phyloP scores from a whole-genome alignment of 2,888 invertebrate species.

The Coelinius sp. region DNA sequence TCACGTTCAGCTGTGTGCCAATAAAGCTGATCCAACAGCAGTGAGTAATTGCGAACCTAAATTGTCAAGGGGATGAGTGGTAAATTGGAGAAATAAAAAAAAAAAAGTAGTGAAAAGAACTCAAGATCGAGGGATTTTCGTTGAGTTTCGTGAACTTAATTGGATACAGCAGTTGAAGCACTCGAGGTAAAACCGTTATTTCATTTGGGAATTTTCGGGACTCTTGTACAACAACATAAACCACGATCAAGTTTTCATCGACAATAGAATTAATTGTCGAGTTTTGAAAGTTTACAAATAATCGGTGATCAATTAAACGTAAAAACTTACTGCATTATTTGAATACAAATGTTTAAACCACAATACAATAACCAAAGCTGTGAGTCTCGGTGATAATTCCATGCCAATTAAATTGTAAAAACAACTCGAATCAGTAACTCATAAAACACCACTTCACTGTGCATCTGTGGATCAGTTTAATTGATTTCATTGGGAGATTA shows the following conservation, averaged over 20 bases:
- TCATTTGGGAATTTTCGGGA: not conserved
- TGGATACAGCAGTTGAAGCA: not conserved
- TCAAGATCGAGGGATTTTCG: not conserved
- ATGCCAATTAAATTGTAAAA: conserved; percentile 4
- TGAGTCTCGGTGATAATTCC: not conserved
- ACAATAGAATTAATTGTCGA: not conserved
- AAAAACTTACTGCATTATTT: conserved; percentile 15
- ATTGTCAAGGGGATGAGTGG: not conserved
- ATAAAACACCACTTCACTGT: not conserved
- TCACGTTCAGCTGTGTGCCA: conserved; percentile 10
- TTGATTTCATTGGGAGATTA: not conserved
- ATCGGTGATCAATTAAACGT: not conserved
- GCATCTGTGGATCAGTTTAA: not conserved
- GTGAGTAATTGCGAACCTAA: not conserved
- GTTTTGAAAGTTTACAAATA: not conserved
- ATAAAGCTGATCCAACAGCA: conserved; percentile 4
- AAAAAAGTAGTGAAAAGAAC: conserved; percentile 8
- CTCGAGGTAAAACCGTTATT: not conserved
- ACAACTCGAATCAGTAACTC: not conserved
- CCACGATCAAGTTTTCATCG: not conserved
- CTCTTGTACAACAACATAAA: not conserved
- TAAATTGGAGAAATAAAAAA: not conserved
- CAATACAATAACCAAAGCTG: not conserved
- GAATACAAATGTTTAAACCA: conserved; percentile 1
- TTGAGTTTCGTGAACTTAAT: not conserved